phyloP scores from a whole-genome alignment of 2,797 vertebrate species.

The Telmatherina bonti region DNA sequence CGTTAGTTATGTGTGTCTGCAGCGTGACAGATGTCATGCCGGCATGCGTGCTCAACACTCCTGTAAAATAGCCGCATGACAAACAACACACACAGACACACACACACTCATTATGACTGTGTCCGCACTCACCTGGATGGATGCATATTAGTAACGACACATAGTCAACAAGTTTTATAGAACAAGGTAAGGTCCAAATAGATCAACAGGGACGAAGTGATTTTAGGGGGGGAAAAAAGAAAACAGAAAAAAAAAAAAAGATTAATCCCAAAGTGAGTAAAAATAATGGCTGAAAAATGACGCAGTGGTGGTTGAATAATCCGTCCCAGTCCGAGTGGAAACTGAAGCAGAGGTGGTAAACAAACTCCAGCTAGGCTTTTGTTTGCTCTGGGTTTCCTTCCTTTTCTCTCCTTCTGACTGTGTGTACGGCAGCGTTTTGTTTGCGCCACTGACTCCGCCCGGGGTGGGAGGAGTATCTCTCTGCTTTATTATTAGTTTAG shows the following conservation, averaged over 20 bases:
- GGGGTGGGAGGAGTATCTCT: no score
- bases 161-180: constrained; percentile 26
- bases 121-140: constrained; percentile 62
- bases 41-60: neutral
- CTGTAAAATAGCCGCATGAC: neutral
- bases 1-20: neutral
- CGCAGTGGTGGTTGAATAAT: constrained; percentile 21
- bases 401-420: neutral
- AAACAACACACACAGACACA: neutral
- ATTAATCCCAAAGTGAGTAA: constrained; percentile 1
- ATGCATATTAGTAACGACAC: constrained; percentile 61
- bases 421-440: neutral
- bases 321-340: constrained; percentile 26
- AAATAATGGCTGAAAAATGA: neutral
- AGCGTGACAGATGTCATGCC: constrained; percentile 28
- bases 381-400: constrained; percentile 37
- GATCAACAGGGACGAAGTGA: constrained; percentile 26
- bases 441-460: no score
- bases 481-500: no score
- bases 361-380: constrained; percentile 36
- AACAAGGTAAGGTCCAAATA: neutral
- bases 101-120: constrained; percentile 42
- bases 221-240: neutral
- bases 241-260: neutral
- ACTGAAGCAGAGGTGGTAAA: constrained; percentile 9